Conservation (phyloP, 35 echinoderm and acorn worm genomes). For the Ophiothrix spiculata region DNA sequence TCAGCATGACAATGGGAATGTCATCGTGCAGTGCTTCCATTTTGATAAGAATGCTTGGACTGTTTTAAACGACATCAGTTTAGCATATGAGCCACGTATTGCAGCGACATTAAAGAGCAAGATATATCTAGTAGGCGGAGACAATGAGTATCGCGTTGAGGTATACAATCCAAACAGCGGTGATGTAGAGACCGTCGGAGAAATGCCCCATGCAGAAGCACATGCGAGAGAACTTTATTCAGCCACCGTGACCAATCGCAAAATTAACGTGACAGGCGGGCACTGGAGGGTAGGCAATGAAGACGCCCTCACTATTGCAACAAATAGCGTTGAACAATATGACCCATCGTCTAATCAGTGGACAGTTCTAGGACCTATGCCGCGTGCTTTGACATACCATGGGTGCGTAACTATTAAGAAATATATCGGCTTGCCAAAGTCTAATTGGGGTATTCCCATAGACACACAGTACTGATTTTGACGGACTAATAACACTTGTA, state of each 20-base stretch:
- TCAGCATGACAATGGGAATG: conserved; percentile 52
- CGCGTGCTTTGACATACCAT: conserved; percentile 81
- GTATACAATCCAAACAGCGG: conserved; percentile 95
- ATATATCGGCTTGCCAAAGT: conserved; percentile 80
- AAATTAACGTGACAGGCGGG: conserved; percentile 90
- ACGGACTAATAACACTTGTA: no score
- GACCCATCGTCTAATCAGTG: conserved; percentile 92
- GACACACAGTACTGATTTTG: not conserved
- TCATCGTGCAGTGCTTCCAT: conserved; percentile 96
- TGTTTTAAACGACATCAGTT: conserved; percentile 54
- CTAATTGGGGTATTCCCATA: not conserved
- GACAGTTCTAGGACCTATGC: conserved; percentile 91
- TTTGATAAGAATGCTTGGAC: conserved; percentile 89
- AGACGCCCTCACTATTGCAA: conserved; percentile 89
- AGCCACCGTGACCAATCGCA: conserved; percentile 84
- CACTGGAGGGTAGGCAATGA: conserved; percentile 90
- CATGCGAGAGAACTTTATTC: conserved; percentile 94
- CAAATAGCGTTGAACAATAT: conserved; percentile 97
- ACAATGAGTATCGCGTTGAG: conserved; percentile 89
- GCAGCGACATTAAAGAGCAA: conserved; percentile 90
- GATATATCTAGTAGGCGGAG: conserved; percentile 93
- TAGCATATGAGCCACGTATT: conserved; percentile 72
- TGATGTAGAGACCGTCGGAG: conserved; percentile 60
- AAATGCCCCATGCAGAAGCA: conserved; percentile 90
- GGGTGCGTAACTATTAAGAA: conserved; percentile 93